A percentile compares a stretch with the other conserved stretches of the same genome.
Conservation (phyloP, 2,797 vertebrate species). For the Leptodactylus fallax region DNA sequence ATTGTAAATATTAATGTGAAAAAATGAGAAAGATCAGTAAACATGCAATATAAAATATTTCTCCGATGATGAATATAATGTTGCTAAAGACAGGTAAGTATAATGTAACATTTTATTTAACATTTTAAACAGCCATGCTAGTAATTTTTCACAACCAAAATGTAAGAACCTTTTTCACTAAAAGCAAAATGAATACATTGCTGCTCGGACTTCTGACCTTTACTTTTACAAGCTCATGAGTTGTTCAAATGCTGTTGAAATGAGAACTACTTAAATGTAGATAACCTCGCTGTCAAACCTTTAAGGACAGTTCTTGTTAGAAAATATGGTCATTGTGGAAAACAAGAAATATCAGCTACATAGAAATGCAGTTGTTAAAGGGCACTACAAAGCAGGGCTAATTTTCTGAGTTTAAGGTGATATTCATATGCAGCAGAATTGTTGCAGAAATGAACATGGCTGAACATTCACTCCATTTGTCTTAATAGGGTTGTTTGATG, state of each 20-base stretch:
- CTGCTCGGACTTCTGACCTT: background rate
- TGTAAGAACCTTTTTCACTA: constrained; percentile 14
- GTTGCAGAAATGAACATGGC: no score
- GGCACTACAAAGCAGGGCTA: no score
- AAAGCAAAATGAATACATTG: background rate
- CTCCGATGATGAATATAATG: no score
- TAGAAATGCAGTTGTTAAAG: no score
- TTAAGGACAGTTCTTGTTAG: background rate
- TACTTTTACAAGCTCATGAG: background rate
- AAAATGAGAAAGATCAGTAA: no score
- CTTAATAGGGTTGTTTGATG: no score
- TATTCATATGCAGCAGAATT: no score
- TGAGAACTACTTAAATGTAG: background rate
- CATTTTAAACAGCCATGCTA: background rate
- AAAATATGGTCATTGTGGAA: background rate
- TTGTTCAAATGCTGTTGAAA: background rate
- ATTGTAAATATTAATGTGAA: no score
- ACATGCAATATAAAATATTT: no score
- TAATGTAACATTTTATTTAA: background rate
- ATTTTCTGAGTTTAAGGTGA: no score
- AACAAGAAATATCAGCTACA: background rate
- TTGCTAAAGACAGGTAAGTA: no score
- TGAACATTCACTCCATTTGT: no score
- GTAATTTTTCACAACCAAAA: background rate
- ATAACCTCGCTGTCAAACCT: background rate